Conservation (phyloP, 2,888 invertebrate species). For the Spodoptera littoralis region DNA sequence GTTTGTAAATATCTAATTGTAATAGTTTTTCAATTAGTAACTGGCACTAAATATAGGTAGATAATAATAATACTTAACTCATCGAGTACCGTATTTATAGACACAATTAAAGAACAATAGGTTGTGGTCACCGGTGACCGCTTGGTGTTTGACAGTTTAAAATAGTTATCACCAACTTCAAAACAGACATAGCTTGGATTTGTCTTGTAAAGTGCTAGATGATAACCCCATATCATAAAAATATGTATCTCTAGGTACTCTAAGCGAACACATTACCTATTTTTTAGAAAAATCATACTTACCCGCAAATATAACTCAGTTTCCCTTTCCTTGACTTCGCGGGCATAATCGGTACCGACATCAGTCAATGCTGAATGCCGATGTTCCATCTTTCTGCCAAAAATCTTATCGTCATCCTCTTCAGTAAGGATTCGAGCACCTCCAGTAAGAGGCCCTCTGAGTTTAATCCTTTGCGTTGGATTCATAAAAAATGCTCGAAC, state of each 20-base stretch:
- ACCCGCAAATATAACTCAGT: constrained; percentile 75
- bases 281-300: constrained; percentile 19
- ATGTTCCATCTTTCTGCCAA: constrained; percentile 75
- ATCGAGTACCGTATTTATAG: too few species aligned
- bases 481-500: constrained; percentile 76
- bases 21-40: too few species aligned
- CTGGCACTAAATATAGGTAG: too few species aligned
- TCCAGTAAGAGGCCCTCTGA: constrained; percentile 76
- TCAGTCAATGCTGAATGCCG: constrained; percentile 68
- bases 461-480: constrained; percentile 71
- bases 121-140: too few species aligned
- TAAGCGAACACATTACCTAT: not conserved
- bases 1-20: too few species aligned
- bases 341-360: constrained; percentile 76
- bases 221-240: too few species aligned
- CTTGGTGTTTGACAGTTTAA: too few species aligned
- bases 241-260: not conserved
- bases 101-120: too few species aligned
- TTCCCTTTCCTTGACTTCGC: constrained; percentile 74
- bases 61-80: too few species aligned
- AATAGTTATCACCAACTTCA: too few species aligned
- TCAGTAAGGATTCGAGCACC: constrained; percentile 72
- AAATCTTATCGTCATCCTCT: constrained; percentile 66
- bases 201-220: too few species aligned
- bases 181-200: too few species aligned